A percentile compares a stretch with the other conserved stretches of the same genome.
These are phyloP conservation scores for Nerophis ophidion DNA, from an alignment of 2,113 vertebrate genomes.

Conservation along the genomic window DNA sequence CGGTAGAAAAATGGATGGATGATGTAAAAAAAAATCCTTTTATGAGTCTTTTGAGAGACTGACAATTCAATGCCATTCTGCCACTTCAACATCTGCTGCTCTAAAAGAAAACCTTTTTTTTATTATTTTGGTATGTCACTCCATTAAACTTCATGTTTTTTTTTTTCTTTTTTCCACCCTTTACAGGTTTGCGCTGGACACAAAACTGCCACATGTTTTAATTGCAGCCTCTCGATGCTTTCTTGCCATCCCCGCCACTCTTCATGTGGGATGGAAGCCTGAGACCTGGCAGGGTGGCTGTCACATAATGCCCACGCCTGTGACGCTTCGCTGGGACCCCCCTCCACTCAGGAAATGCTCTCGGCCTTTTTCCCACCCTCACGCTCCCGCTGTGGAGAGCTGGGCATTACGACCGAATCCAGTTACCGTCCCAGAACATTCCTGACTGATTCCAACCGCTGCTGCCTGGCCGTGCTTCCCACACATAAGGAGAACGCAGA, in stretches of 20 bases:
- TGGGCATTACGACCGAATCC: constrained; percentile 64
- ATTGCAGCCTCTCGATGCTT: constrained; percentile 8
- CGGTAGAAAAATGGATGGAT: no score
- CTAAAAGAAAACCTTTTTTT: neutral
- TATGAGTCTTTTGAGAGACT: neutral
- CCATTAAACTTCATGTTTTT: constrained; percentile 3
- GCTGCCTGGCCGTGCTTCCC: constrained; percentile 59
- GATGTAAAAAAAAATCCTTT: no score
- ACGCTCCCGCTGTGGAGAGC: constrained; percentile 59
- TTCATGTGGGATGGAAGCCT: constrained; percentile 52
- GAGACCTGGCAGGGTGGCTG: constrained; percentile 53
- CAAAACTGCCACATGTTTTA: constrained; percentile 11
- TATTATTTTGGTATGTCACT: neutral
- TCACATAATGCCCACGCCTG: constrained; percentile 67
- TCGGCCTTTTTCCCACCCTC: constrained; percentile 72
- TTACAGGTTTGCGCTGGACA: constrained; percentile 7
- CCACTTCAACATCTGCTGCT: neutral
- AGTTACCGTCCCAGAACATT: constrained; percentile 68
- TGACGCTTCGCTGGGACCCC: constrained; percentile 75
- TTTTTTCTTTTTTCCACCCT: neutral
- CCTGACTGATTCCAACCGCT: constrained; percentile 66
- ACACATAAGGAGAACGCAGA: constrained; percentile 59
- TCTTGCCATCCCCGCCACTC: constrained; percentile 30
- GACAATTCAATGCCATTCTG: neutral
- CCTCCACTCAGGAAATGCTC: constrained; percentile 70